Conservation (phyloP, 2,797 vertebrate genomes). For the Aplochiton taeniatus region DNA sequence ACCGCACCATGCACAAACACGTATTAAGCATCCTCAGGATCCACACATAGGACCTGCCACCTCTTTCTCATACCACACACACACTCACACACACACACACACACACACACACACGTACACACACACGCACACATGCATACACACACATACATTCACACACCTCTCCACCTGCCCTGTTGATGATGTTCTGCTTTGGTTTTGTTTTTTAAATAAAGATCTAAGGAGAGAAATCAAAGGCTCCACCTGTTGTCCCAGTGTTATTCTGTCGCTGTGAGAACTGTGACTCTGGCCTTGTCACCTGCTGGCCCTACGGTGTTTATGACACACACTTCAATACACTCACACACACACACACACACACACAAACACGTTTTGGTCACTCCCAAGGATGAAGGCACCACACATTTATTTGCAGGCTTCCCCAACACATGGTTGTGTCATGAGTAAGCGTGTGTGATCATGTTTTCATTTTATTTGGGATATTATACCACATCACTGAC, state of each 20-base stretch:
- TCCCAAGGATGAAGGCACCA: background rate
- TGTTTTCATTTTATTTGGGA: too few relatives aligned
- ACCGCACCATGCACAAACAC: background rate
- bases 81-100: constrained; percentile 4
- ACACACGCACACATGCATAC: background rate
- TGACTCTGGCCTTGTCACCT: constrained; percentile 48
- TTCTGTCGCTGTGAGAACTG: constrained; percentile 28
- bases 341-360: constrained; percentile 1
- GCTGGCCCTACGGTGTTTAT: constrained; percentile 51
- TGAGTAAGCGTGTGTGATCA: too few relatives aligned
- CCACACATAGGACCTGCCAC: too few relatives aligned
- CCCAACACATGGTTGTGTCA: constrained; percentile 39
- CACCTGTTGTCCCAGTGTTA: constrained; percentile 60
- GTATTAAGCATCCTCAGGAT: too few relatives aligned
- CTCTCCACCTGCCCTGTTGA: constrained; percentile 37
- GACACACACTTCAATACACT: constrained; percentile 24
- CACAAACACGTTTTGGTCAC: constrained; percentile 15
- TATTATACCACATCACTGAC: too few relatives aligned
- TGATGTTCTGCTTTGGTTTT: constrained; percentile 37
- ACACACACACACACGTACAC: background rate
- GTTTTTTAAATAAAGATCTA: constrained; percentile 61
- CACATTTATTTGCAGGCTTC: constrained; percentile 6
- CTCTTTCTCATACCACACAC: background rate
- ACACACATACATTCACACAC: constrained; percentile 6
- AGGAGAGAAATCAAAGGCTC: constrained; percentile 56